phyloP scores from a whole-genome alignment of 2,797 vertebrate genomes.

The Tokudaia tokunoshimensis region DNA sequence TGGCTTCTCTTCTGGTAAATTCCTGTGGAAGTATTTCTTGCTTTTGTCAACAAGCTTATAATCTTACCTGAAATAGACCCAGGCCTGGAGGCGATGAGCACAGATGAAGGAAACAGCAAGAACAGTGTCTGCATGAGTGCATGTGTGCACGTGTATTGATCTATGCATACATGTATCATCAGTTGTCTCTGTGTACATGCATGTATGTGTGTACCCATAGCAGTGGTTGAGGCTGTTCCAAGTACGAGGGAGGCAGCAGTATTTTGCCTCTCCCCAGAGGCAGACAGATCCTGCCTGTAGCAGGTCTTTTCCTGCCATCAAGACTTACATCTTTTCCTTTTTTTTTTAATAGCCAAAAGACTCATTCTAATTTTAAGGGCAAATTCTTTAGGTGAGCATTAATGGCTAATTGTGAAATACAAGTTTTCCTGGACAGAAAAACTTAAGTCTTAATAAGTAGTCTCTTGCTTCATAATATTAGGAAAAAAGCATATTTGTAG shows the following conservation, averaged over 20 bases:
- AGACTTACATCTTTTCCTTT: neutral
- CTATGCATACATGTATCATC: neutral
- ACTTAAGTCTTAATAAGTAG: neutral
- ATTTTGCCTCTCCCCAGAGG: neutral
- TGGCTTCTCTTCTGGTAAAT: neutral
- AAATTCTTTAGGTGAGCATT: neutral
- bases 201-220: too few species aligned
- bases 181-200: accelerated
- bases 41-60: neutral
- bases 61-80: neutral
- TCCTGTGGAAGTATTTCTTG: neutral
- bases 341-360: neutral
- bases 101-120: neutral
- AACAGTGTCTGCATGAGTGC: too few species aligned
- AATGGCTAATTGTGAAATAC: neutral
- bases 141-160: neutral
- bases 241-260: accelerated
- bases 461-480: neutral
- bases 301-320: neutral
- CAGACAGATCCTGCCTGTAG: neutral
- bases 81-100: neutral
- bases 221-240: neutral
- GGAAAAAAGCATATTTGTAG: neutral
- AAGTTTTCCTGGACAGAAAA: neutral
- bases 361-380: neutral